These are phyloP conservation scores for Acyrthosiphon pisum DNA, from an alignment of 1,140 invertebrate genomes.

Conservation along the genomic window DNA sequence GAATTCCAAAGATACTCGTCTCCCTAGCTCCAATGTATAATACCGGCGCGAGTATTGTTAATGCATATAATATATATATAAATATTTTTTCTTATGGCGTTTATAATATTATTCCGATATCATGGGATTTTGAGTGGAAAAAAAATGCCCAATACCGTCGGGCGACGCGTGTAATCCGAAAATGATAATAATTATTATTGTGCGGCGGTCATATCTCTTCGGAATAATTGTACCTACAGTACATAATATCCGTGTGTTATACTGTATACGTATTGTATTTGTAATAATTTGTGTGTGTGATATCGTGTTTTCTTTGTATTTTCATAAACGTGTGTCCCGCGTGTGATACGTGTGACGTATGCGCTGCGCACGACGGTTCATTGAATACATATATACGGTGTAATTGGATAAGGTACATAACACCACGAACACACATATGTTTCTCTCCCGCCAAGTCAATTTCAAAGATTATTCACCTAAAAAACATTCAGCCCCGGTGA, in stretches of 20 bases:
- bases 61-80: not conserved
- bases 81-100: not conserved
- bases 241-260: not conserved
- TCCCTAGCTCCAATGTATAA: not conserved
- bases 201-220: not conserved
- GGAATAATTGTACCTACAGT: not conserved
- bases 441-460: constrained; percentile 35
- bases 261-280: not conserved
- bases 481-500: constrained; percentile 28
- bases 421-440: constrained; percentile 16
- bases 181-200: not conserved
- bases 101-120: not conserved
- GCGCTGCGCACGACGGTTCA: not conserved
- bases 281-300: not conserved
- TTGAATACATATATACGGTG: constrained; percentile 32
- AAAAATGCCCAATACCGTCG: not conserved
- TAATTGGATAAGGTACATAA: constrained; percentile 47
- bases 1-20: not conserved
- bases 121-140: not conserved
- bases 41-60: not conserved
- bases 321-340: constrained; percentile 24
- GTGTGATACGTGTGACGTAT: constrained; percentile 16
- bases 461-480: constrained; percentile 51
- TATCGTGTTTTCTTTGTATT: constrained; percentile 28
- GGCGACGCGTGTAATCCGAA: not conserved